Evolutionary conservation across 2,888 invertebrate species (phyloP).

Genomic region (Meta bourneti): DNA sequence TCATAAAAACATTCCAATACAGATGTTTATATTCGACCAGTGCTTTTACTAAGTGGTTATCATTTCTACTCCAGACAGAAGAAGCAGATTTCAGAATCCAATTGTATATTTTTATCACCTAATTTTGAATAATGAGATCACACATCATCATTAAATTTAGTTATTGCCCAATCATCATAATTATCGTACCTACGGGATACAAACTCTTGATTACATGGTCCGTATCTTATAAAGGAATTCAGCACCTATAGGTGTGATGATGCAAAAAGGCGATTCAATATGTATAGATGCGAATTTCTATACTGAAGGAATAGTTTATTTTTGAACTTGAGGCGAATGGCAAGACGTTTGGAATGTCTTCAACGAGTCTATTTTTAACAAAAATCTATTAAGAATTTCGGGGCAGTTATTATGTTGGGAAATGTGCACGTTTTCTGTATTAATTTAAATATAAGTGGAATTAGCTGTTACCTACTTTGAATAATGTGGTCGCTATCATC

Average conservation of each 20-base stretch:
- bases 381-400: background rate
- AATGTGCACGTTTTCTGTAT: background rate
- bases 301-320: background rate
- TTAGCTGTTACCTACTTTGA: background rate
- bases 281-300: too few relatives aligned
- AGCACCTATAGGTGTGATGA: background rate
- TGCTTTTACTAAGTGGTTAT: too few relatives aligned
- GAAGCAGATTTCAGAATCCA: too few relatives aligned
- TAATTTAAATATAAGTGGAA: background rate
- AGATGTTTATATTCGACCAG: background rate
- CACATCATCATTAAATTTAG: conserved; percentile 23
- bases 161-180: conserved; percentile 10
- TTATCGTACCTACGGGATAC: background rate
- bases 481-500: background rate
- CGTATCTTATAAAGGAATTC: background rate
- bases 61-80: too few relatives aligned
- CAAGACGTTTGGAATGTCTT: background rate
- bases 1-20: background rate
- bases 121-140: background rate
- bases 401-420: background rate
- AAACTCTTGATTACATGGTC: background rate
- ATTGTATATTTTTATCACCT: background rate
- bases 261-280: background rate
- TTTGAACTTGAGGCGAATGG: background rate
- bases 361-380: background rate